Evolutionary conservation across 2,888 invertebrate genomes (phyloP).

Genomic region (Timema cristinae): DNA sequence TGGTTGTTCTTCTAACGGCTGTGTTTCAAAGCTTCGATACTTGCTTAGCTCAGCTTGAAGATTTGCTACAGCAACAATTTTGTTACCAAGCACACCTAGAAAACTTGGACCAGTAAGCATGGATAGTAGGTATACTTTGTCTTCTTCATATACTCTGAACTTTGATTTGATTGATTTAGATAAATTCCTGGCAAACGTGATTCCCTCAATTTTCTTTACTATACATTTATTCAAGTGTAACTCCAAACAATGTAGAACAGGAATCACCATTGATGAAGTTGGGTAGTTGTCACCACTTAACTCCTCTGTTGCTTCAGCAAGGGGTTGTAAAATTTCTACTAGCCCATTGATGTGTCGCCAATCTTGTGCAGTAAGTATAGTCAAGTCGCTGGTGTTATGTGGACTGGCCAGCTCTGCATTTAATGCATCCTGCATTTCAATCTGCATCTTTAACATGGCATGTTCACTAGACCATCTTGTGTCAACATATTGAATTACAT

Average conservation of each 20-base stretch:
- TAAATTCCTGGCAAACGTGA: slow-evolving; percentile 13
- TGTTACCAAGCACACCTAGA: neutral
- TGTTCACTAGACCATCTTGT: too few relatives aligned
- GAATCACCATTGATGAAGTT: slow-evolving; percentile 17
- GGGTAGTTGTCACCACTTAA: slow-evolving; percentile 18
- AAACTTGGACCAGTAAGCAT: slow-evolving; percentile 17
- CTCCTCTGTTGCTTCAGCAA: slow-evolving; percentile 20
- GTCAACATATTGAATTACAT: too few relatives aligned
- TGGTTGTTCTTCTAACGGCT: neutral
- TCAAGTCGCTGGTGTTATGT: too few relatives aligned
- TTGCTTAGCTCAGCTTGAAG: neutral
- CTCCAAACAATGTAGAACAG: slow-evolving; percentile 11
- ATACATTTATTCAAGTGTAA: slow-evolving; percentile 14
- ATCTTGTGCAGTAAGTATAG: slow-evolving; percentile 14
- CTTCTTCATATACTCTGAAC: slow-evolving; percentile 14
- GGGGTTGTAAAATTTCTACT: slow-evolving; percentile 17
- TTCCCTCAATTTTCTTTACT: slow-evolving; percentile 9
- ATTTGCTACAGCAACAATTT: slow-evolving; percentile 10
- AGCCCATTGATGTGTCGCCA: slow-evolving; percentile 5
- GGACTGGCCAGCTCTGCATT: too few relatives aligned
- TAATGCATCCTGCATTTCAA: too few relatives aligned
- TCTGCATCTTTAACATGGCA: too few relatives aligned
- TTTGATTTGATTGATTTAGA: slow-evolving; percentile 14
- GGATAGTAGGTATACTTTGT: neutral
- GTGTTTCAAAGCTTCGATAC: neutral